Evolutionary conservation across 1,140 invertebrate genomes (phyloP), one percentile per base, ranked within the genome.

Genomic region (Leucophenga varia): DNA sequence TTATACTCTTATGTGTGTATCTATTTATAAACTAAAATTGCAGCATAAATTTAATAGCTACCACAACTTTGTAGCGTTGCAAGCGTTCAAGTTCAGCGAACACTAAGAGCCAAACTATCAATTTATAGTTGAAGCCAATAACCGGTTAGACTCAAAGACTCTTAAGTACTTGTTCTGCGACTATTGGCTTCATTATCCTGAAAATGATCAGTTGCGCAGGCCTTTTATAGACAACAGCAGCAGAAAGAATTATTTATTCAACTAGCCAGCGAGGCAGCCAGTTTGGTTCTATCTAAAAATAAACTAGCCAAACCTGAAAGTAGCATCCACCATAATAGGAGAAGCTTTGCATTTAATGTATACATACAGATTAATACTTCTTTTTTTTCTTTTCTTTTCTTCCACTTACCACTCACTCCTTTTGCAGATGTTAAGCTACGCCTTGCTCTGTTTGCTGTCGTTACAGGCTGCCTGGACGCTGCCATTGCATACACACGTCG

Each of bases 371-470:
- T 8, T 8, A 30, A 30, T 8, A n/a, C n/a, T n/a, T n/a, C n/a
- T 12, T 16, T 16, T 36, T 36, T 8, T 6, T 10, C 6, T 36
- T 8, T 14, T 37, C 3, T 37, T 37, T 37, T 18, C 18, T 37
- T 37, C 18, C 16, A 21, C 5, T 9, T 7, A 32, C 4, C n/a
- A n/a, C 16, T 2, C 14, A 19, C 12, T 10, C 12, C 35, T 16
- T 38, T 22, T 28, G 13, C 20, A 61, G 52, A 73, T 73, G 70
- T 58, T 68, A 47, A 57, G 58, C 36, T 51, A 67, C 32, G 53
- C 61, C 31, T 40, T 72, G 28, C 45, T 72, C 43, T 64, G 59
- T 52, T 44, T 61, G 43, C 37, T 58, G 51, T 51, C 67, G 36
- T 38, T 52, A 44, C 41, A 38, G 51, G 55, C 6, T 43, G 54